These are phyloP conservation scores for Plodia interpunctella DNA, from an alignment of 1,140 invertebrate genomes.

Conservation along the genomic window DNA sequence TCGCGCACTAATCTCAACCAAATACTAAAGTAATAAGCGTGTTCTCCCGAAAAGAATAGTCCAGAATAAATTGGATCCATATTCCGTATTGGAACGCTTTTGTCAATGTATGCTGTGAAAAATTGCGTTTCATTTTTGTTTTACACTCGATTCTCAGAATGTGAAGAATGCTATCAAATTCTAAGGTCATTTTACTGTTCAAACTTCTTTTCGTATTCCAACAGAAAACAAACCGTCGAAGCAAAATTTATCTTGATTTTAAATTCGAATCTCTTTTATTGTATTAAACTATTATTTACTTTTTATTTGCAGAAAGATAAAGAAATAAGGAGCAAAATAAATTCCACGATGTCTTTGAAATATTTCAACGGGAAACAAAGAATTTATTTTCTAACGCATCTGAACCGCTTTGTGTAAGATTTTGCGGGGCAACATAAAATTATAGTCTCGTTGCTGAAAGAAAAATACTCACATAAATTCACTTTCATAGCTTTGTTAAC, in stretches of 20 bases:
- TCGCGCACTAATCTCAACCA: not conserved
- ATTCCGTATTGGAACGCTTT: not conserved
- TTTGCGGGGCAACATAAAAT: constrained; percentile 1
- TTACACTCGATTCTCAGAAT: not conserved
- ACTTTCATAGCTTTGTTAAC: not conserved
- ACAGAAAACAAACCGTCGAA: too few relatives aligned
- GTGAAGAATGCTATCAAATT: not conserved
- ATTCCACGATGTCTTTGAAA: not conserved
- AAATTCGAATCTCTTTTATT: too few relatives aligned
- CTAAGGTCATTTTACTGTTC: too few relatives aligned
- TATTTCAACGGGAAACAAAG: constrained; percentile 7
- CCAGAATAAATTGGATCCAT: constrained; percentile 8
- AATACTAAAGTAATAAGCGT: not conserved
- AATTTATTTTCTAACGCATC: constrained; percentile 2
- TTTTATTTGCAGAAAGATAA: not conserved
- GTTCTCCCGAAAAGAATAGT: not conserved
- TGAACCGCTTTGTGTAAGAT: constrained; percentile 5
- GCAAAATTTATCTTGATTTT: too few relatives aligned
- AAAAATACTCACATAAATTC: not conserved
- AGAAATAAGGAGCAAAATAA: not conserved
- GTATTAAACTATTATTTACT: not conserved
- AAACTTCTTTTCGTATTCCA: too few relatives aligned
- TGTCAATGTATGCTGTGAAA: not conserved
- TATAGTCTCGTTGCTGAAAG: not conserved
- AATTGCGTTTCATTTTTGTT: constrained; percentile 6